Conservation (phyloP, 2,888 invertebrate genomes). For the Acanthopleura granulata region DNA sequence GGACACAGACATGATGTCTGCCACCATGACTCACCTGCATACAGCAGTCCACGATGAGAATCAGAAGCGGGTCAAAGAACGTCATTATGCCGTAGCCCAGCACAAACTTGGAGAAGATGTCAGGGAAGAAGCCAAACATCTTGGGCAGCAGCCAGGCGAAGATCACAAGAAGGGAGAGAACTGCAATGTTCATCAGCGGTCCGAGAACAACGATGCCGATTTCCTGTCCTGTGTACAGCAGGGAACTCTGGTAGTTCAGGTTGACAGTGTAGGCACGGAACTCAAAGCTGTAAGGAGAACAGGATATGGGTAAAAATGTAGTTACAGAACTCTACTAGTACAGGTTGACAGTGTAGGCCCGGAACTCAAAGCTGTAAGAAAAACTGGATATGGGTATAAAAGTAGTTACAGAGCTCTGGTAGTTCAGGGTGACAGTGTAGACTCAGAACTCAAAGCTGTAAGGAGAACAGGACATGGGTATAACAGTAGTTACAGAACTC, state of each 20-base stretch:
- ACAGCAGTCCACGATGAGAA: slow-evolving; percentile 56
- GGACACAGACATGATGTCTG: no score
- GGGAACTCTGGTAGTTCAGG: slow-evolving; percentile 64
- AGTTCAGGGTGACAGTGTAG: no score
- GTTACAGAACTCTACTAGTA: no score
- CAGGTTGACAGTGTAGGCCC: no score
- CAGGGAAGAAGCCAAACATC: slow-evolving; percentile 56
- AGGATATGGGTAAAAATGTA: no score
- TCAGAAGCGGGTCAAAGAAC: slow-evolving; percentile 60
- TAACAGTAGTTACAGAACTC: no score
- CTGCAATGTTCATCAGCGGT: slow-evolving; percentile 53
- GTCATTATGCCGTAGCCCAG: slow-evolving; percentile 61
- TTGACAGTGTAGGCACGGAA: slow-evolving; percentile 66
- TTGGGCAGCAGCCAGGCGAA: slow-evolving; percentile 52
- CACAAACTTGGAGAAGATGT: slow-evolving; percentile 63
- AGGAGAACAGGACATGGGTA: no score
- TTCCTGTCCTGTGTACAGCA: slow-evolving; percentile 58
- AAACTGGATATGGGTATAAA: no score
- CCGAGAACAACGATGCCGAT: slow-evolving; percentile 61
- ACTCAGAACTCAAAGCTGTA: no score
- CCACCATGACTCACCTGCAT: slow-evolving; percentile 57
- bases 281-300: slow-evolving; percentile 52
- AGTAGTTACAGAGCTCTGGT: no score
- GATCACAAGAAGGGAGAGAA: slow-evolving; percentile 53
- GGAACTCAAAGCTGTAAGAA: no score